Conservation (phyloP, 2,797 vertebrate species). For the Tiaroga cobitis region DNA sequence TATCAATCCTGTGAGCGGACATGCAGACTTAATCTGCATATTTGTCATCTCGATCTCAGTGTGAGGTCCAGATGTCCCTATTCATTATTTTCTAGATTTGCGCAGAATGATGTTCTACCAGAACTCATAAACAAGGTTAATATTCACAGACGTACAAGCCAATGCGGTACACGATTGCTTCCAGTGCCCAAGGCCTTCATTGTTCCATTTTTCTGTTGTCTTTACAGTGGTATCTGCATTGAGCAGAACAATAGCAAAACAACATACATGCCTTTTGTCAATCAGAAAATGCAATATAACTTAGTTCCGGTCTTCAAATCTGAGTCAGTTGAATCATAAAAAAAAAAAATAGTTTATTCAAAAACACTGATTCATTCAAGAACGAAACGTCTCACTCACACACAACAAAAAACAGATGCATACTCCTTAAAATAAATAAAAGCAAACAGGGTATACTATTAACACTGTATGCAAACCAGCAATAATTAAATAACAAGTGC, state of each 20-base stretch:
- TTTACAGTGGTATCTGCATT: not conserved
- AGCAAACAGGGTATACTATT: too few species aligned
- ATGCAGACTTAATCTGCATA: conserved; percentile 36
- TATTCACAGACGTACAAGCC: conserved; percentile 1
- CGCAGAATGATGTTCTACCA: conserved; percentile 17
- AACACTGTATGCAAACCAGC: not conserved
- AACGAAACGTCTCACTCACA: not conserved
- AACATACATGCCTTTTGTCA: not conserved
- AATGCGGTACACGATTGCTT: not conserved
- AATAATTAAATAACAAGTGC: not conserved
- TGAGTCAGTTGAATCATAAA: not conserved
- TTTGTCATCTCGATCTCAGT: conserved; percentile 37
- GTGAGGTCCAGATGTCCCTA: conserved; percentile 42
- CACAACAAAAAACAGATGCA: too few species aligned
- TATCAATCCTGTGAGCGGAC: conserved; percentile 18
- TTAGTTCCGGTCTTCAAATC: not conserved
- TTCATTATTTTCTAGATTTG: conserved; percentile 15
- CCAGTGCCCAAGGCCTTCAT: not conserved
- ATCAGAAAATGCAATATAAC: not conserved
- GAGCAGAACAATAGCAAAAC: not conserved
- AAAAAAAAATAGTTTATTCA: not conserved
- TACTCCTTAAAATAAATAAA: not conserved
- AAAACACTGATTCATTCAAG: not conserved
- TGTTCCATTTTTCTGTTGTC: conserved; percentile 2
- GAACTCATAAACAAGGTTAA: conserved; percentile 42